These are phyloP conservation scores for Anagyrus pseudococci DNA, from an alignment of 2,888 invertebrate species.

Conservation along the genomic window DNA sequence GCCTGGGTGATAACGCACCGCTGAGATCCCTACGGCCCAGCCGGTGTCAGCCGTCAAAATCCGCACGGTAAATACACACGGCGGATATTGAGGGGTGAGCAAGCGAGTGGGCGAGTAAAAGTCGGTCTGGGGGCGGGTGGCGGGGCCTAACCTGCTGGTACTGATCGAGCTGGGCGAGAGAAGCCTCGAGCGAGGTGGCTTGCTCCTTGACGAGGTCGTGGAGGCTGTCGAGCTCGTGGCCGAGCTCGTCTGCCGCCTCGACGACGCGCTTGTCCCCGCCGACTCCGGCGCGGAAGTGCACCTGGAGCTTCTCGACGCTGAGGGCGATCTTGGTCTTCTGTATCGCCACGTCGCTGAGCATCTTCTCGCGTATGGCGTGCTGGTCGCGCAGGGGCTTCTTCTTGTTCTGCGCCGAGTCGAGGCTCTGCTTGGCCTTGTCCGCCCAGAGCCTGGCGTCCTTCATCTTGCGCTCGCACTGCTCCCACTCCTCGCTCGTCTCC, in stretches of 20 bases:
- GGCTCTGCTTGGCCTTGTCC: conserved; percentile 79
- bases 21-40: not conserved
- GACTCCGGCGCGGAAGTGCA: conserved; percentile 88
- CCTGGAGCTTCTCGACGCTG: conserved; percentile 89
- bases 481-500: conserved; percentile 95
- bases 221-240: conserved; percentile 73
- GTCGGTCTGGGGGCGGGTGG: no score
- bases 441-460: conserved; percentile 90
- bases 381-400: conserved; percentile 90
- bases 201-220: conserved; percentile 70
- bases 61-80: not conserved
- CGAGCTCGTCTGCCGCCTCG: conserved; percentile 74
- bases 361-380: conserved; percentile 83
- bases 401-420: conserved; percentile 83
- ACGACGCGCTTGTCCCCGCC: conserved; percentile 80
- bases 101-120: no score
- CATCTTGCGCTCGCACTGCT: conserved; percentile 92
- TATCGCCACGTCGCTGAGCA: conserved; percentile 84
- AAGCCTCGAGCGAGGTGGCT: conserved; percentile 73
- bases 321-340: conserved; percentile 89
- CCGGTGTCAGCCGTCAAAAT: not conserved
- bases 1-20: not conserved
- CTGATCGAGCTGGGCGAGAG: conserved; percentile 84
- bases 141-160: conserved; percentile 72
- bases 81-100: not conserved